These are phyloP conservation scores for Odiellus spinosus DNA, from an alignment of 2,888 invertebrate genomes.

Conservation along the genomic window DNA sequence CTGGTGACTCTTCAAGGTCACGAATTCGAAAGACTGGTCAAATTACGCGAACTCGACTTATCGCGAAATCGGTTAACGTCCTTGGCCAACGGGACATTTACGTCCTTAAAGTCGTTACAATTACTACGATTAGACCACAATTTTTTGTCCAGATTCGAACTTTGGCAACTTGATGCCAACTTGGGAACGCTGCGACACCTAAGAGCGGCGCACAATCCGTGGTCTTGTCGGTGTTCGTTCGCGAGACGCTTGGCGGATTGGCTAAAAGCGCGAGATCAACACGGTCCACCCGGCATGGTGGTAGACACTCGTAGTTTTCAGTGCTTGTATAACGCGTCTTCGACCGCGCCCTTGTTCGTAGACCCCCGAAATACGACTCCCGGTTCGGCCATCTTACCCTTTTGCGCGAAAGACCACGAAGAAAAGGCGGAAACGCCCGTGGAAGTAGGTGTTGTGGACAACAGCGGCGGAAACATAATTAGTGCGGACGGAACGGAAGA, in stretches of 20 bases:
- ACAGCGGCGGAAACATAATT: too few relatives aligned
- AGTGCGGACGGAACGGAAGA: too few relatives aligned
- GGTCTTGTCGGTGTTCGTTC: slow-evolving; percentile 70
- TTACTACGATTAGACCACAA: slow-evolving; percentile 55
- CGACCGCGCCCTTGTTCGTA: slow-evolving; percentile 12
- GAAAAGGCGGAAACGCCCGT: too few relatives aligned
- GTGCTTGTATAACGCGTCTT: slow-evolving; percentile 19
- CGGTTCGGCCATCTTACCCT: slow-evolving; percentile 4
- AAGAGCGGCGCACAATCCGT: slow-evolving; percentile 51
- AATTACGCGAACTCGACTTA: slow-evolving; percentile 51
- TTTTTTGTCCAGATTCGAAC: slow-evolving; percentile 46
- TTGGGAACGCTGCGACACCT: slow-evolving; percentile 8
- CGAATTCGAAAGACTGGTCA: slow-evolving; percentile 62
- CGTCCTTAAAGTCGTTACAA: slow-evolving; percentile 45
- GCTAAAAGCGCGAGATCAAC: slow-evolving; percentile 41
- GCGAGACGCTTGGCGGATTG: slow-evolving; percentile 55
- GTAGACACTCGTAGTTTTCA: slow-evolving; percentile 16
- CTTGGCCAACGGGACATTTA: slow-evolving; percentile 55
- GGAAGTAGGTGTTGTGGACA: too few relatives aligned
- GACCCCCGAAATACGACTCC: slow-evolving; percentile 17
- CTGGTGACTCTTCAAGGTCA: slow-evolving; percentile 53
- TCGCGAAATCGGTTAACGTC: slow-evolving; percentile 53
- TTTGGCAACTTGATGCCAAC: slow-evolving; percentile 38
- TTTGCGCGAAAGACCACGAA: not conserved
- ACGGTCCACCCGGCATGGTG: slow-evolving; percentile 38